A percentile compares a stretch with the other conserved stretches of the same genome.
Conservation (phyloP, 2,888 invertebrate genomes). For the Sarcophaga rosellei region DNA sequence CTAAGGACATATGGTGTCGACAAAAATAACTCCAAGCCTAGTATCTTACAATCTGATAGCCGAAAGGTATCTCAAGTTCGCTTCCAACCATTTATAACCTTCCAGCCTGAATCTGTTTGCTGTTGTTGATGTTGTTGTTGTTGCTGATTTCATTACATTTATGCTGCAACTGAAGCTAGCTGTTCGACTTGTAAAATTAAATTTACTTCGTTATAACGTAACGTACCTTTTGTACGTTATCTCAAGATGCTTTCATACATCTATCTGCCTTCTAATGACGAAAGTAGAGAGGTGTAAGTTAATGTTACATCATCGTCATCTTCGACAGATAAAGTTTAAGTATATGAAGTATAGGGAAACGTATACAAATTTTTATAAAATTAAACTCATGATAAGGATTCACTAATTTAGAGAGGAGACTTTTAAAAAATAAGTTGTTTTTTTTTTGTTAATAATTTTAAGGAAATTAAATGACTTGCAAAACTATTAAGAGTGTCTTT, state of each 20-base stretch:
- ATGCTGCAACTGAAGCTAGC: neutral
- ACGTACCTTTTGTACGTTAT: neutral
- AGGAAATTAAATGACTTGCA: no score
- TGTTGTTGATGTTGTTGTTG: neutral
- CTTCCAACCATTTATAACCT: no score
- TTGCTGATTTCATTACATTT: constrained; percentile 6
- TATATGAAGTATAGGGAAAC: constrained; percentile 18
- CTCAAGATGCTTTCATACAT: neutral
- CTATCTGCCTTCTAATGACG: neutral
- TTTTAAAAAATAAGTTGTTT: no score
- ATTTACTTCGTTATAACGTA: constrained; percentile 37
- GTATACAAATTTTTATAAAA: neutral
- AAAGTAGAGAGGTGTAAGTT: neutral
- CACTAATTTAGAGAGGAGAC: no score
- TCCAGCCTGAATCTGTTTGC: no score
- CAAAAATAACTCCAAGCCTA: no score
- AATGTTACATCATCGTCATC: constrained; percentile 17
- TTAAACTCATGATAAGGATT: no score
- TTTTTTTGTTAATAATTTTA: no score
- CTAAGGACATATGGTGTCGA: no score
- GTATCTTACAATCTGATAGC: no score
- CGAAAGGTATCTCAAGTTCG: no score
- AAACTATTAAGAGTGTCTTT: no score
- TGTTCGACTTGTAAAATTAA: constrained; percentile 30
- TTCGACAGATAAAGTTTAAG: constrained; percentile 58